Evolutionary conservation across 2,797 vertebrate species (phyloP).

Genomic region (Varecia variegata): DNA sequence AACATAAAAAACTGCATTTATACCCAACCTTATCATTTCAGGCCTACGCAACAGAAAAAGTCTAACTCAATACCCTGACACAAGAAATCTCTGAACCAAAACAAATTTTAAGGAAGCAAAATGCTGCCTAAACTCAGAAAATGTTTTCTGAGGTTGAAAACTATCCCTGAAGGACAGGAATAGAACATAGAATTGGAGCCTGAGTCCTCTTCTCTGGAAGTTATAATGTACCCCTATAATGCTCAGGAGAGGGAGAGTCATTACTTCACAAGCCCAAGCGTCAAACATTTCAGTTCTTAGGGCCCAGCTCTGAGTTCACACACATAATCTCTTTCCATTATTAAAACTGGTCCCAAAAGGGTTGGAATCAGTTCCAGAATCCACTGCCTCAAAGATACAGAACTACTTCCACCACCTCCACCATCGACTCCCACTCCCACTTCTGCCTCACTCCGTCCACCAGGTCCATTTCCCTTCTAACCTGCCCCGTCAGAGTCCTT

Average conservation of each 20-base stretch:
- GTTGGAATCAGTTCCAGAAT: not conserved
- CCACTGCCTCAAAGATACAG: not conserved
- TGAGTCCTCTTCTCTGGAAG: not conserved
- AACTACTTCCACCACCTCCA: not conserved
- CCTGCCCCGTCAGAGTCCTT: not conserved
- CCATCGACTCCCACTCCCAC: not conserved
- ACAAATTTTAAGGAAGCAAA: constrained; percentile 20
- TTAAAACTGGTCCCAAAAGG: constrained; percentile 18
- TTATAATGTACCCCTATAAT: not conserved
- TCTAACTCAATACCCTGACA: not conserved
- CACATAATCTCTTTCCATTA: not conserved
- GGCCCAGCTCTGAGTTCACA: not conserved
- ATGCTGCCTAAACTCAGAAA: constrained; percentile 8
- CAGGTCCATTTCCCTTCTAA: not conserved
- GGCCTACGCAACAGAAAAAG: not conserved
- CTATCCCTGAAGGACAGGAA: not conserved
- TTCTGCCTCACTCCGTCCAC: not conserved
- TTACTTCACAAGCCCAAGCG: not conserved
- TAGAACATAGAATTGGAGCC: not conserved
- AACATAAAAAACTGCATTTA: not conserved
- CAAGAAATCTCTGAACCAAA: constrained; percentile 20
- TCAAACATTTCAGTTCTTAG: not conserved
- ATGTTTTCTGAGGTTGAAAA: not conserved
- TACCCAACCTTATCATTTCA: not conserved
- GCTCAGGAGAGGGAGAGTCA: not conserved